A percentile compares a stretch with the other conserved stretches of the same genome.
Conservation (phyloP, 2,888 invertebrate species). For the Habrosyne pyritoides region DNA sequence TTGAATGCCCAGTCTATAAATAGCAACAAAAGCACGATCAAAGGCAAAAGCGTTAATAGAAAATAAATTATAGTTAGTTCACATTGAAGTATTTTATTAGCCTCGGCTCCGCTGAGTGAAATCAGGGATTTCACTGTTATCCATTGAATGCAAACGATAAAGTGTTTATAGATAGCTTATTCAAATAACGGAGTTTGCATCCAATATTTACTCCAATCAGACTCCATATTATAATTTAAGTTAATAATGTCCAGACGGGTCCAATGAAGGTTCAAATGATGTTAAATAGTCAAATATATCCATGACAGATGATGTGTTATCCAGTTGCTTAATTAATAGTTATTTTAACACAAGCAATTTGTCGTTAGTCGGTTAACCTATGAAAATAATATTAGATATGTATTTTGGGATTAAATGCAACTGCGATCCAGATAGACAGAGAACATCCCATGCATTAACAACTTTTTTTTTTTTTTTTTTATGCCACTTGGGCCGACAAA, state of each 20-base stretch:
- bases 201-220: neutral
- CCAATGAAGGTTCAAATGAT: neutral
- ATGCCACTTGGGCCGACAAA: too few relatives aligned
- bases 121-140: slow-evolving; percentile 13
- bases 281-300: neutral
- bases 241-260: neutral
- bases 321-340: neutral
- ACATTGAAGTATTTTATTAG: slow-evolving; percentile 47
- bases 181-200: slow-evolving; percentile 3
- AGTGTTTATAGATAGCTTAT: slow-evolving; percentile 8
- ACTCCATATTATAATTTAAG: neutral
- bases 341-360: neutral
- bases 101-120: slow-evolving; percentile 32
- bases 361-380: neutral
- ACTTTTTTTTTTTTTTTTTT: too few relatives aligned
- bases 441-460: too few relatives aligned
- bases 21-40: slow-evolving; percentile 31
- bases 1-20: slow-evolving; percentile 8
- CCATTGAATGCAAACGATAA: slow-evolving; percentile 7
- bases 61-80: slow-evolving; percentile 49
- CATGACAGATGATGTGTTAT: neutral
- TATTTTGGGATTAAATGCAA: neutral
- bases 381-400: neutral
- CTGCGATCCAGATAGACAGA: neutral
- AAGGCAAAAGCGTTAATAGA: slow-evolving; percentile 36